A percentile compares a stretch with the other conserved stretches of the same genome.
Conservation (phyloP, 2,113 vertebrate species). For the Tupaia tana region DNA sequence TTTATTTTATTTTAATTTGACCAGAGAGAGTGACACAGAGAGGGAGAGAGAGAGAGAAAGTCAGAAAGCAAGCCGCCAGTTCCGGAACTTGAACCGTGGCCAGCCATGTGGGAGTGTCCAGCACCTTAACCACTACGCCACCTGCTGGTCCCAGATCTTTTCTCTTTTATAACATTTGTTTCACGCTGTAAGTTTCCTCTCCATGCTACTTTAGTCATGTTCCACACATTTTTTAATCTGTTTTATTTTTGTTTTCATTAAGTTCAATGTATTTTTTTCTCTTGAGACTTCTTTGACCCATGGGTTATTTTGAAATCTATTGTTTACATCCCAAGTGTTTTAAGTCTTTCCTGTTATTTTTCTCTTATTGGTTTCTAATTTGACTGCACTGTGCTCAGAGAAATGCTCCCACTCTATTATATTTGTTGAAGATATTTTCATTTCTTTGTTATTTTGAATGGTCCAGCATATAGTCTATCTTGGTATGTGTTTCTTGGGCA, state of each 20-base stretch:
- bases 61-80: no score
- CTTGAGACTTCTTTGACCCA: background rate
- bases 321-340: slow-evolving; percentile 5
- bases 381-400: background rate
- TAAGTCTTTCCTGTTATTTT: background rate
- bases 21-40: no score
- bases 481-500: background rate
- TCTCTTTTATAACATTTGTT: background rate
- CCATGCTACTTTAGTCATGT: background rate
- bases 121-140: no score
- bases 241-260: background rate
- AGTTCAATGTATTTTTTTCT: background rate
- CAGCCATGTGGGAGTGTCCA: no score
- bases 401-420: background rate
- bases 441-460: background rate
- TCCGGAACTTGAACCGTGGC: no score
- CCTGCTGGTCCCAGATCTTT: background rate
- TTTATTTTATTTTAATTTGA: no score
- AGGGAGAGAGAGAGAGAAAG: no score
- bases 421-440: background rate
- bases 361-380: background rate
- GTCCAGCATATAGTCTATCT: background rate
- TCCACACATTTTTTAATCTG: background rate
- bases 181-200: background rate
- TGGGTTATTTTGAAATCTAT: background rate